Percentiles rank a stretch among this genome's conserved stretches.
These are phyloP conservation scores for Rhynchonema sp. DNA, from an alignment of 2,888 invertebrate species.

Conservation along the genomic window DNA sequence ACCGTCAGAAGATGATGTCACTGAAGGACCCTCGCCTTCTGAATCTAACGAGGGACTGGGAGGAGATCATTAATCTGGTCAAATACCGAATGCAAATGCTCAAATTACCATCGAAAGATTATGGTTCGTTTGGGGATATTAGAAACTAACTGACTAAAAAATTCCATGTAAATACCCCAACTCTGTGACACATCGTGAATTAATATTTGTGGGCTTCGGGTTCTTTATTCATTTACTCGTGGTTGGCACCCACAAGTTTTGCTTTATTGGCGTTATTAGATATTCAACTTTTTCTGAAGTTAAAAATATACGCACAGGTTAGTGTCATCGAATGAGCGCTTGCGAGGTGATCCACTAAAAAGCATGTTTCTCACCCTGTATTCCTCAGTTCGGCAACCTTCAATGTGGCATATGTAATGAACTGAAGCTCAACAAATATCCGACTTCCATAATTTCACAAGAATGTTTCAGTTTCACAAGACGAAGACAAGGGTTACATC, in stretches of 20 bases:
- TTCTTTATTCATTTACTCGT: no score
- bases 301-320: neutral
- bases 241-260: neutral
- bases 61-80: slow-evolving; percentile 84
- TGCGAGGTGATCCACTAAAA: no score
- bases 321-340: no score
- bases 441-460: no score
- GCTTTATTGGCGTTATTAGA: neutral
- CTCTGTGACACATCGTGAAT: neutral
- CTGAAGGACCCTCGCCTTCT: no score
- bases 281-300: neutral
- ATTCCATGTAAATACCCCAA: neutral
- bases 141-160: neutral
- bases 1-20: no score
- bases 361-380: no score
- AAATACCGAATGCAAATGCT: slow-evolving; percentile 79
- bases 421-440: no score
- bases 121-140: slow-evolving; percentile 34
- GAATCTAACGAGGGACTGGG: slow-evolving; percentile 50
- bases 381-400: no score
- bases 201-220: neutral
- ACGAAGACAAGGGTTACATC: slow-evolving; percentile 62
- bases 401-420: no score
- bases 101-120: slow-evolving; percentile 69
- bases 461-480: neutral